Percentiles rank a stretch among this genome's conserved stretches.
These are phyloP conservation scores for Zosterops japonicus DNA, from an alignment of 2,113 vertebrate species.

Conservation along the genomic window DNA sequence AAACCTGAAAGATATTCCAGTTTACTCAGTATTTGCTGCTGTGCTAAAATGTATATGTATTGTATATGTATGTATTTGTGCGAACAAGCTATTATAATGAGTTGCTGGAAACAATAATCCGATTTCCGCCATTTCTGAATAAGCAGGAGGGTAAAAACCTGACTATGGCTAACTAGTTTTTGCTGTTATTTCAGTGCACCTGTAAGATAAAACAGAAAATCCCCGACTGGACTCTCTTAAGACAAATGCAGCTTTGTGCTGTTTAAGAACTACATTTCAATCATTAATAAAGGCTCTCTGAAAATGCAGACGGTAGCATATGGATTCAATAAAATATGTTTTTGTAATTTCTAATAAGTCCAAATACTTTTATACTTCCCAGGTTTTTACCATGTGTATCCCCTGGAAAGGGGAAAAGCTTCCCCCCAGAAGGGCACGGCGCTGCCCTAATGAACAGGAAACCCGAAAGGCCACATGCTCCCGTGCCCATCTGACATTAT, in stretches of 20 bases:
- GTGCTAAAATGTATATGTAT: not conserved
- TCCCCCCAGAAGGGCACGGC: constrained; percentile 38
- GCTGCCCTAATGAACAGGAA: constrained; percentile 64
- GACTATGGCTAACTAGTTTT: constrained; percentile 11
- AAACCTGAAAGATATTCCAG: not conserved
- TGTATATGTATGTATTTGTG: too few relatives aligned
- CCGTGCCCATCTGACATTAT: constrained; percentile 12
- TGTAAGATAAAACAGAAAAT: constrained; percentile 77
- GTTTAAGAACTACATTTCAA: constrained; percentile 64
- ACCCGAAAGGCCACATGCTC: constrained; percentile 38
- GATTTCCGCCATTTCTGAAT: constrained; percentile 12
- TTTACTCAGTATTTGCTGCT: not conserved
- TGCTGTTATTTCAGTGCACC: constrained; percentile 74
- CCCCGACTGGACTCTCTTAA: constrained; percentile 62
- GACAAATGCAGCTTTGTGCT: constrained; percentile 79
- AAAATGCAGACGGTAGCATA: constrained; percentile 77
- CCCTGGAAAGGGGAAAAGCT: constrained; percentile 21
- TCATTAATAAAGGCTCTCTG: constrained; percentile 75
- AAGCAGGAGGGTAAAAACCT: constrained; percentile 19
- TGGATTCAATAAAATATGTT: constrained; percentile 83
- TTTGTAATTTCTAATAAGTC: constrained; percentile 84
- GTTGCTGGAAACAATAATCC: constrained; percentile 17
- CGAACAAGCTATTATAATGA: not conserved
- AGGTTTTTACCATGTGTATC: constrained; percentile 78
- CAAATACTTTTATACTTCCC: constrained; percentile 74